Evolutionary conservation across 2,888 invertebrate species (phyloP).

Genomic region (Euzophera pinguis): DNA sequence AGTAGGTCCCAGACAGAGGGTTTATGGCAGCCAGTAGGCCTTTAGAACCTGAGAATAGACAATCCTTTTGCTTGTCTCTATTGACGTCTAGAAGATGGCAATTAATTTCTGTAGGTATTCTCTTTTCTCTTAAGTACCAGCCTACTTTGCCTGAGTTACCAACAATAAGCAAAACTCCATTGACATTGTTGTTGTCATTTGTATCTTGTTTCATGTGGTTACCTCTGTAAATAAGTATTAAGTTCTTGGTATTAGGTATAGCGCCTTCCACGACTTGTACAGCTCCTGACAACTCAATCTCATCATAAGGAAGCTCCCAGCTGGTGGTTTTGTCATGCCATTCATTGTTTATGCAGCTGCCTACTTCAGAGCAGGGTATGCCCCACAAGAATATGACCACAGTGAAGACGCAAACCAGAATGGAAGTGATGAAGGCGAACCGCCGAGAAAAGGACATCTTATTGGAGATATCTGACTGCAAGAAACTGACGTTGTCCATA

Average conservation of each 20-base stretch:
- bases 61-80: constrained; percentile 85
- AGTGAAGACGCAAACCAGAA: constrained; percentile 84
- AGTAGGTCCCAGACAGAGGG: constrained; percentile 74
- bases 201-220: constrained; percentile 80
- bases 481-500: constrained; percentile 71
- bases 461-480: constrained; percentile 68
- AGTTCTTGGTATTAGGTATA: constrained; percentile 82
- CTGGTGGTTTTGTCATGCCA: constrained; percentile 81
- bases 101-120: constrained; percentile 85
- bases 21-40: constrained; percentile 79
- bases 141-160: constrained; percentile 85
- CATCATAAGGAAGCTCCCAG: constrained; percentile 84
- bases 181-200: constrained; percentile 68
- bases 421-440: constrained; percentile 84
- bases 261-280: constrained; percentile 85
- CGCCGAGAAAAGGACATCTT: constrained; percentile 85
- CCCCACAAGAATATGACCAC: constrained; percentile 87
- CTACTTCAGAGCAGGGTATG: constrained; percentile 85
- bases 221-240: constrained; percentile 87
- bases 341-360: constrained; percentile 81
- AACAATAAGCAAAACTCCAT: constrained; percentile 85
- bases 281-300: constrained; percentile 84
- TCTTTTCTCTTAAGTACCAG: constrained; percentile 85
- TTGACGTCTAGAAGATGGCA: constrained; percentile 87
- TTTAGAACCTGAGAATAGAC: constrained; percentile 85